Percentiles rank a stretch among this genome's conserved stretches.
Conservation (phyloP, 2,797 vertebrate genomes). For the Amblyopsis hoosieri region DNA sequence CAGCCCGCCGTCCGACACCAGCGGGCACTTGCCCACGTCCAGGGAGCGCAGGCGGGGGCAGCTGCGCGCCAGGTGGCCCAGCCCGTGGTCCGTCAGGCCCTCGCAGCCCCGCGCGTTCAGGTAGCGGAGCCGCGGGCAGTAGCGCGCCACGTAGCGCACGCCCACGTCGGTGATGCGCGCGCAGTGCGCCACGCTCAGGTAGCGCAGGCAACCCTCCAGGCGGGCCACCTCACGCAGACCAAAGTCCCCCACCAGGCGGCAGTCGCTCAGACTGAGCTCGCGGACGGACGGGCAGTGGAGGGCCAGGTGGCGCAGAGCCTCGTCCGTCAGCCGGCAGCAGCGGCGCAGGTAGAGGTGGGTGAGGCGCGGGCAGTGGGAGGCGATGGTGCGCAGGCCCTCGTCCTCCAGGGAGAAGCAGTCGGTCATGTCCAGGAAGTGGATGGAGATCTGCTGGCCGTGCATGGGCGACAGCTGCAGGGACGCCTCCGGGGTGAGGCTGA, state of each 20-base stretch:
- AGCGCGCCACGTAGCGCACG: slow-evolving; percentile 94
- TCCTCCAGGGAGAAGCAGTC: slow-evolving; percentile 98
- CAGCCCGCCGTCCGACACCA: slow-evolving; percentile 94
- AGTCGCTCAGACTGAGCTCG: slow-evolving; percentile 96
- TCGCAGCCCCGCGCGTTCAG: slow-evolving; percentile 85
- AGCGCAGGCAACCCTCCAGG: slow-evolving; percentile 91
- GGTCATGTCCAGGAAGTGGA: slow-evolving; percentile 97
- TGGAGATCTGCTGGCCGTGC: slow-evolving; percentile 95
- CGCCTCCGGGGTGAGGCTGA: slow-evolving; percentile 92
- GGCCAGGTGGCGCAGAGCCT: slow-evolving; percentile 92
- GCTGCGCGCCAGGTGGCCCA: slow-evolving; percentile 93
- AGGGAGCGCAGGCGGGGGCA: slow-evolving; percentile 94
- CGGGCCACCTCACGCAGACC: slow-evolving; percentile 95
- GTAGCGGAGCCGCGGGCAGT: slow-evolving; percentile 88
- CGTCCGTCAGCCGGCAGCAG: slow-evolving; percentile 92
- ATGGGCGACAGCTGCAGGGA: slow-evolving; percentile 91
- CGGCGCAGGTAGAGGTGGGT: slow-evolving; percentile 95
- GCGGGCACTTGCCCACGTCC: slow-evolving; percentile 95
- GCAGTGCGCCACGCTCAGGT: slow-evolving; percentile 97
- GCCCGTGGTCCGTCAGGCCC: slow-evolving; percentile 95
- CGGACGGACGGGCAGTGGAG: slow-evolving; percentile 90
- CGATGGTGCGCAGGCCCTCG: slow-evolving; percentile 94
- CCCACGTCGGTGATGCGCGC: slow-evolving; percentile 95
- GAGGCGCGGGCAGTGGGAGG: slow-evolving; percentile 94
- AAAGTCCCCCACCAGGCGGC: slow-evolving; percentile 92